These are phyloP conservation scores for Balanococcus diminutus DNA, from an alignment of 2,888 invertebrate species.

Conservation along the genomic window DNA sequence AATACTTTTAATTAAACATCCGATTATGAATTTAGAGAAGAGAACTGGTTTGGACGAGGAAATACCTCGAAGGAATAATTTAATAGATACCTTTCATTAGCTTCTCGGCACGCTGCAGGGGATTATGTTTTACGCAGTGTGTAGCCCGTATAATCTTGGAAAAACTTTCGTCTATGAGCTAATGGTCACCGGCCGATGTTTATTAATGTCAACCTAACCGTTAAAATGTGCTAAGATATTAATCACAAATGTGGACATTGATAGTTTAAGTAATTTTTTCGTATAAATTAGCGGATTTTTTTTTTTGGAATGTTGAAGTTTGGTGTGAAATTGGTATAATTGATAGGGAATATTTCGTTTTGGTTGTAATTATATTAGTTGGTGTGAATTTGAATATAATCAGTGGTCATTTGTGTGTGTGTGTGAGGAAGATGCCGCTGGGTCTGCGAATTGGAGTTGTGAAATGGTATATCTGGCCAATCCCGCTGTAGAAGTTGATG, in stretches of 20 bases:
- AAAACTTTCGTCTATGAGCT: conserved; percentile 18
- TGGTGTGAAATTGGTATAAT: background rate
- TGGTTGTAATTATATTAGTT: too few relatives aligned
- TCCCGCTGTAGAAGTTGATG: too few relatives aligned
- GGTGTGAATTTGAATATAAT: background rate
- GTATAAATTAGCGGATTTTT: background rate
- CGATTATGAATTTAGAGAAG: conserved; percentile 9
- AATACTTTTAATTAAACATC: conserved; percentile 19
- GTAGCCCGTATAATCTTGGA: background rate
- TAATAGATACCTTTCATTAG: background rate
- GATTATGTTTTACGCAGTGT: background rate
- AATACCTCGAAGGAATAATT: background rate
- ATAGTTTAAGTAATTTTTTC: background rate
- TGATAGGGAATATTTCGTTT: background rate
- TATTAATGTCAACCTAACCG: background rate
- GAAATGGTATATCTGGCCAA: too few relatives aligned
- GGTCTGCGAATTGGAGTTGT: too few relatives aligned
- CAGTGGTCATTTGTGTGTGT: too few relatives aligned
- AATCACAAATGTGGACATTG: background rate
- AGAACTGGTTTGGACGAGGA: background rate
- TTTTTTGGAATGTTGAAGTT: background rate
- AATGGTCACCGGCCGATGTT: background rate
- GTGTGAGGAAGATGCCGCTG: too few relatives aligned
- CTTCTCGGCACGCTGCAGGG: background rate
- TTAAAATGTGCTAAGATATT: background rate